Evolutionary conservation across 1,140 invertebrate genomes (phyloP).

Genomic region (Laupala kohalensis): DNA sequence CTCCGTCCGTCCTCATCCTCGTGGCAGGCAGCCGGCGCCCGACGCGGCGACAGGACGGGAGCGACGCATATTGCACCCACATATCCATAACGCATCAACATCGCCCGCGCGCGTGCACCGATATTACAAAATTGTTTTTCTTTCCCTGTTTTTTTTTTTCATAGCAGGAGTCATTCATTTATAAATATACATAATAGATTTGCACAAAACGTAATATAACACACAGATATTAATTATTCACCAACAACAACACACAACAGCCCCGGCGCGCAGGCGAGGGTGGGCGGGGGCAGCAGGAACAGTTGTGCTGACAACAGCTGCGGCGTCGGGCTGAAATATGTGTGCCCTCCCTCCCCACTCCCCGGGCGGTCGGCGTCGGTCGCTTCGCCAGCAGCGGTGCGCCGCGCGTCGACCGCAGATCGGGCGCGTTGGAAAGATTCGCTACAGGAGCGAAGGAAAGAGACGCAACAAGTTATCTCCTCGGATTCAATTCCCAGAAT

Average conservation of each 20-base stretch:
- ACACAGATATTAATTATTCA: neutral
- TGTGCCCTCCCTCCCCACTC: neutral
- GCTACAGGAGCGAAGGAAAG: too few relatives aligned
- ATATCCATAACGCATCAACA: neutral
- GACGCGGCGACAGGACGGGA: neutral
- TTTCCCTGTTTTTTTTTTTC: neutral
- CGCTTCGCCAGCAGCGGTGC: neutral
- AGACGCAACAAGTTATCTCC: too few relatives aligned
- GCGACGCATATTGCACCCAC: neutral
- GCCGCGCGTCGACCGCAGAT: neutral
- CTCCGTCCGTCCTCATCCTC: too few relatives aligned
- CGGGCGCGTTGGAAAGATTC: too few relatives aligned
- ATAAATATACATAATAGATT: neutral
- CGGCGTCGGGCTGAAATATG: neutral
- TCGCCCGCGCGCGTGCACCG: neutral
- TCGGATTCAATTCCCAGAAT: too few relatives aligned
- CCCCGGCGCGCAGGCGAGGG: too few relatives aligned
- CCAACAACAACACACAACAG: neutral
- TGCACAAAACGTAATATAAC: neutral
- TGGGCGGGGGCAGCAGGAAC: neutral
- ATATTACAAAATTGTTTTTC: neutral
- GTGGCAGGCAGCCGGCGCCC: neutral
- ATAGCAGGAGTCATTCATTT: neutral
- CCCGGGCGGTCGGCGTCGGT: too few relatives aligned
- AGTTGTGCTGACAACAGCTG: neutral